Evolutionary conservation across 2,113 vertebrate genomes (phyloP).

Genomic region (Sinocyclocheilus maitianheensis): DNA sequence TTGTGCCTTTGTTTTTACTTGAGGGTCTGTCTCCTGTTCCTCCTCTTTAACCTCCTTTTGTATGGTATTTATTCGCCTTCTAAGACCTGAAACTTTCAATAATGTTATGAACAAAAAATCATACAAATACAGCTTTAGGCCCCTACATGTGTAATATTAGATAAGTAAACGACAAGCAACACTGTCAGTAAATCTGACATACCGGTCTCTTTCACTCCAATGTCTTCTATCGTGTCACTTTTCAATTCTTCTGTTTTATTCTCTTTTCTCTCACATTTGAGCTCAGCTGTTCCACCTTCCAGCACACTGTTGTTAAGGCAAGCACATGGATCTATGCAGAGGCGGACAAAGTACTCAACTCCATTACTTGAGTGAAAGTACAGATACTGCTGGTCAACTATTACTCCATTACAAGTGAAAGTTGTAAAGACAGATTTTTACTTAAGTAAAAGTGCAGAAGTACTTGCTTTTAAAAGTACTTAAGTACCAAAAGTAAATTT

Average conservation of each 20-base stretch:
- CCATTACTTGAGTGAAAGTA: no score
- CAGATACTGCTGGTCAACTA: no score
- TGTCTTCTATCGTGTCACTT: constrained; percentile 68
- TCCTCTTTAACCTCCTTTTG: constrained; percentile 45
- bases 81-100: constrained; percentile 65
- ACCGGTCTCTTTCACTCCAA: constrained; percentile 80
- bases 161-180: not conserved
- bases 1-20: constrained; percentile 42
- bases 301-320: constrained; percentile 63
- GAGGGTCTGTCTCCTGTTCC: constrained; percentile 23
- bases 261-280: constrained; percentile 59
- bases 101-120: not conserved
- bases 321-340: not conserved
- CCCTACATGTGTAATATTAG: not conserved
- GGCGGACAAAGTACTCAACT: no score
- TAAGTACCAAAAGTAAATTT: no score
- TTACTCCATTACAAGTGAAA: no score
- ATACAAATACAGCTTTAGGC: not conserved
- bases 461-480: no score
- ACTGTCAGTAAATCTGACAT: constrained; percentile 30
- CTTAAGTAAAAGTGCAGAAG: no score
- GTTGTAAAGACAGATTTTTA: no score
- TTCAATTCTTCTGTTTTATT: constrained; percentile 31
- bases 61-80: constrained; percentile 67
- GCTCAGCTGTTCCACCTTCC: constrained; percentile 66